Evolutionary conservation across 2,113 vertebrate species (phyloP), one percentile per base, ranked within the genome.

Genomic region (Hemicordylus capensis): DNA sequence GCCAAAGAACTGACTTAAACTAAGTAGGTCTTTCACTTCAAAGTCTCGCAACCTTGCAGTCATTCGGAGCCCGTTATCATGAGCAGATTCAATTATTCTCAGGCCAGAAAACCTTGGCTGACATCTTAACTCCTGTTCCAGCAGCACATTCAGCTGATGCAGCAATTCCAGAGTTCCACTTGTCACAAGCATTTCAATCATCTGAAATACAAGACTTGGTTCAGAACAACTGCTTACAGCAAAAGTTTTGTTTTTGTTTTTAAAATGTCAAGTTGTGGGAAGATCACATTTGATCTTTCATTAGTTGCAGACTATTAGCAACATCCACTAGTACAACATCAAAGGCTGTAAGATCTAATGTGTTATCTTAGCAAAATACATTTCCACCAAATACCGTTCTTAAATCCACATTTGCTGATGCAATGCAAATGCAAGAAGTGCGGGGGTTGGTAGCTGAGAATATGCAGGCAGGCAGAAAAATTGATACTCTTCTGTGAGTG

Each of bases 1-100:
- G 76, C 98, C 98, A 5, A 99, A 99, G 96, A 99, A 99, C 67
- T 98, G 97, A 85, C 97, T 98, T 61, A 99, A 92, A 74, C 98
- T 98, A 26, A 99, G 98, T 34, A 99, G 96, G 86, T 99, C 98
- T 81, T 98, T 98, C 82, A 98, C 98, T 93, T 98, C 97, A 74
- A 98, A 97, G 91, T 99, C 98, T 42, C 99, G 92, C 31, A 99
- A 95, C 56, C 95, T 96, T 1, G 96, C 91, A 0, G 98, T 99
- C 98, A 99, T 98, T 51, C 98, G 95, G 56, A 99, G 95, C 12
- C 98, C 98, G 1, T 98, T 98, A 88, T 99, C 98, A 1, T 97
- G 97, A 31, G 98, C 96, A 2, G 96, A 86, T 86, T 99, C 98
- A 0, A 99, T 96, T 31, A 98, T 91, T 83, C 98, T 94, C 92